Percentiles rank a stretch among this genome's conserved stretches.
Evolutionary conservation across 2,888 invertebrate genomes (phyloP).

Genomic region (Nebria brevicollis): DNA sequence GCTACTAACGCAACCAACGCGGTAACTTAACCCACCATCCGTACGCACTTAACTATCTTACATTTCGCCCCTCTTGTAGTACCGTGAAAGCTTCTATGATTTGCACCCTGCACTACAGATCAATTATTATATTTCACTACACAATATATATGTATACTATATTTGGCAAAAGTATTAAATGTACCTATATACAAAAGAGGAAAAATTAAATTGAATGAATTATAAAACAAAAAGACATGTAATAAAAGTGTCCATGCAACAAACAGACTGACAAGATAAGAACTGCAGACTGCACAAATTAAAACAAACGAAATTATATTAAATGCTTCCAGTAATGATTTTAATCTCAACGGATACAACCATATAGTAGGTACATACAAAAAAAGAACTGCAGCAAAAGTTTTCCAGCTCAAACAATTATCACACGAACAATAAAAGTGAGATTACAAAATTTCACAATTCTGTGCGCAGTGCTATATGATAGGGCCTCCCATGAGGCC

Average conservation of each 20-base stretch:
- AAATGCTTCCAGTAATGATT: slow-evolving; percentile 46
- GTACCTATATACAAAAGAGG: too few relatives aligned
- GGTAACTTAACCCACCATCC: not conserved
- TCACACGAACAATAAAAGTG: slow-evolving; percentile 52
- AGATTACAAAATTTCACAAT: slow-evolving; percentile 52
- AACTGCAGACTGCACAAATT: slow-evolving; percentile 29
- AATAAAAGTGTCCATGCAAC: not conserved
- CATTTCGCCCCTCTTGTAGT: slow-evolving; percentile 18
- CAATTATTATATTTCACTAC: not conserved
- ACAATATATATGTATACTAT: too few relatives aligned
- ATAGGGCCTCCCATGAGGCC: slow-evolving; percentile 51
- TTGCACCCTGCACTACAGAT: not conserved
- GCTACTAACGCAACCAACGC: slow-evolving; percentile 3
- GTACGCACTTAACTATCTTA: slow-evolving; percentile 38
- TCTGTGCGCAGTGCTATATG: slow-evolving; percentile 51
- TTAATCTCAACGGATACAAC: slow-evolving; percentile 45
- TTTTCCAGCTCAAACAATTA: slow-evolving; percentile 50
- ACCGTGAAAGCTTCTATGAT: slow-evolving; percentile 12
- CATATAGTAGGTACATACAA: slow-evolving; percentile 30
- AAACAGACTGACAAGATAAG: not conserved
- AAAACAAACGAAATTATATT: slow-evolving; percentile 47
- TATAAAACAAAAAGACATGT: not conserved
- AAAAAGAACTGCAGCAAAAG: slow-evolving; percentile 28
- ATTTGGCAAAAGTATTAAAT: too few relatives aligned
- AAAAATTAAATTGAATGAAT: not conserved